A percentile compares a stretch with the other conserved stretches of the same genome.
These are phyloP conservation scores for Berghia stephanieae DNA, from an alignment of 1,140 invertebrate genomes.

Conservation along the genomic window DNA sequence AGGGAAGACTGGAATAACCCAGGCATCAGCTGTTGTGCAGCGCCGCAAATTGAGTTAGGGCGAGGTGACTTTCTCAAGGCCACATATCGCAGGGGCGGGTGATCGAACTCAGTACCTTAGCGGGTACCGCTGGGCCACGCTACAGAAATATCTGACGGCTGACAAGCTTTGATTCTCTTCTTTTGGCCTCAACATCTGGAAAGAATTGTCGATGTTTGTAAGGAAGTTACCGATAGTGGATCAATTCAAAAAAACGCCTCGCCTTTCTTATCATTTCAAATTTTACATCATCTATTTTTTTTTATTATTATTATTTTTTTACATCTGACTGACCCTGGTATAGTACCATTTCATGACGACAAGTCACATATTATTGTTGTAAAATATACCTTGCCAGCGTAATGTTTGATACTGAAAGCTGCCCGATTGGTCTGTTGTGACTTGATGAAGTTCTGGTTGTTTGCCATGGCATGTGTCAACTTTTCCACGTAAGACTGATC, in stretches of 20 bases:
- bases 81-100: too few relatives aligned
- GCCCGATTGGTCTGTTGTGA: constrained; percentile 42
- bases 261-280: neutral
- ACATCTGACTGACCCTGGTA: neutral
- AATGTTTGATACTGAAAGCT: constrained; percentile 59
- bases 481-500: constrained; percentile 59
- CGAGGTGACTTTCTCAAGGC: too few relatives aligned
- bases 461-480: constrained; percentile 49
- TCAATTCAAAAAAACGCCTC: neutral
- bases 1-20: too few relatives aligned
- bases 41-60: too few relatives aligned
- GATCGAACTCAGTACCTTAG: too few relatives aligned
- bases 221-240: too few relatives aligned
- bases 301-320: neutral
- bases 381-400: constrained; percentile 59
- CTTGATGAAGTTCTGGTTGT: constrained; percentile 48
- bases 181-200: too few relatives aligned
- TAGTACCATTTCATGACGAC: neutral
- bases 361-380: neutral
- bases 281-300: neutral
- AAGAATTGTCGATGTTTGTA: too few relatives aligned
- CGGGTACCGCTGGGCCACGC: too few relatives aligned
- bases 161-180: too few relatives aligned
- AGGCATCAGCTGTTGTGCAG: too few relatives aligned
- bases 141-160: too few relatives aligned